These are phyloP conservation scores for Chaetura pelagica DNA, from an alignment of 2,113 vertebrate genomes.

Conservation along the genomic window DNA sequence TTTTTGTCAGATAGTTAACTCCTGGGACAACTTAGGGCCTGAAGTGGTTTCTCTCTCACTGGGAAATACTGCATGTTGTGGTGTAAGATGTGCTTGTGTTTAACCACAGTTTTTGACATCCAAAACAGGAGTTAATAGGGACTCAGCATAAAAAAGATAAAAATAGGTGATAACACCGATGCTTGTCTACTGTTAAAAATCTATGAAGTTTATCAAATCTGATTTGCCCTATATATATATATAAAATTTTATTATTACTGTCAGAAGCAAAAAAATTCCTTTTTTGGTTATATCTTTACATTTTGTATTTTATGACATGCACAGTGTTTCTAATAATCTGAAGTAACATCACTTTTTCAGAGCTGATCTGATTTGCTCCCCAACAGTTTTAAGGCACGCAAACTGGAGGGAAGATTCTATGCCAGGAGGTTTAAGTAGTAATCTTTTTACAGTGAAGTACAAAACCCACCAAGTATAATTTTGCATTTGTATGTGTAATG, in stretches of 20 bases:
- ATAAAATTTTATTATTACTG: neutral
- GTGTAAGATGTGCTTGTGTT: neutral
- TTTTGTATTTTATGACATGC: neutral
- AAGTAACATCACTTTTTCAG: neutral
- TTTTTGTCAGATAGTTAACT: slow-evolving; percentile 11
- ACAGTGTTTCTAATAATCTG: neutral
- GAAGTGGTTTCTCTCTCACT: neutral
- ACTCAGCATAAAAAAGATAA: neutral
- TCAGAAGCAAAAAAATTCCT: neutral
- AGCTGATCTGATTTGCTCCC: neutral
- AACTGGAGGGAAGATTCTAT: neutral
- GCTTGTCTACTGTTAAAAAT: neutral
- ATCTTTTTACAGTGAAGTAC: neutral
- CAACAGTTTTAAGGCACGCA: neutral
- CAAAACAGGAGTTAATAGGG: neutral
- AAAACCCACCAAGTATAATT: neutral
- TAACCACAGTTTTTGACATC: neutral
- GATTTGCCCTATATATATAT: neutral
- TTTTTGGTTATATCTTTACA: neutral
- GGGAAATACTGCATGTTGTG: neutral
- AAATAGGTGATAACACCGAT: neutral
- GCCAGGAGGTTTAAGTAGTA: neutral
- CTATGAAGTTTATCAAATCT: neutral
- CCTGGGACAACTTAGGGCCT: neutral
- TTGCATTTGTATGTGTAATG: neutral